Conservation (phyloP, 2,888 invertebrate genomes). For the Trisateles emortualis region DNA sequence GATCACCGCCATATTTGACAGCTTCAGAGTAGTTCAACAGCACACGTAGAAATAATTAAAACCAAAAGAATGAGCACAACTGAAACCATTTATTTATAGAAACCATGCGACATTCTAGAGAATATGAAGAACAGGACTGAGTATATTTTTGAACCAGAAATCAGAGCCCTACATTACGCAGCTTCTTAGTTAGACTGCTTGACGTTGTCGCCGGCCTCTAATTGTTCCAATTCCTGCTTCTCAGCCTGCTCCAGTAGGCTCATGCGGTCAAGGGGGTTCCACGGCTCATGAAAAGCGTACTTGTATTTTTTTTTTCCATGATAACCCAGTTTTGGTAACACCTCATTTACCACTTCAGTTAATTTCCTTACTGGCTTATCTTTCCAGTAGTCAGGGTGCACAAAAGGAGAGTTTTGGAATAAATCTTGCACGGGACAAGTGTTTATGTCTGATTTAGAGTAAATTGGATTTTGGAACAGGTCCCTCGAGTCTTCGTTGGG, state of each 20-base stretch:
- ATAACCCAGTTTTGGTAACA: constrained; percentile 69
- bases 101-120: constrained; percentile 22
- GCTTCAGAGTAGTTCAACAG: neutral
- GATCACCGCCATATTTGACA: neutral
- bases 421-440: constrained; percentile 55
- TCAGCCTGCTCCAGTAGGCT: constrained; percentile 71
- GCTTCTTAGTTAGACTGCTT: constrained; percentile 1
- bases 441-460: constrained; percentile 15
- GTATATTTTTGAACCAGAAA: constrained; percentile 43
- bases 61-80: constrained; percentile 1
- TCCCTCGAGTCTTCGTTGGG: constrained; percentile 56
- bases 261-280: constrained; percentile 75
- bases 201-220: constrained; percentile 14
- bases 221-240: constrained; percentile 55
- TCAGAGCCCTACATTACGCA: constrained; percentile 60
- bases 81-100: constrained; percentile 11
- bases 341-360: constrained; percentile 47
- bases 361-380: constrained; percentile 56
- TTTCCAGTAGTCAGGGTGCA: constrained; percentile 75
- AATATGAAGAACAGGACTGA: constrained; percentile 4
- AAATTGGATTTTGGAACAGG: constrained; percentile 51
- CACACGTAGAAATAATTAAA: neutral
- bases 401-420: constrained; percentile 67
- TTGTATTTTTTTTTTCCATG: constrained; percentile 76
- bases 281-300: constrained; percentile 80